Conservation (phyloP, 2,888 invertebrate species). For the Chalcis sispes region DNA sequence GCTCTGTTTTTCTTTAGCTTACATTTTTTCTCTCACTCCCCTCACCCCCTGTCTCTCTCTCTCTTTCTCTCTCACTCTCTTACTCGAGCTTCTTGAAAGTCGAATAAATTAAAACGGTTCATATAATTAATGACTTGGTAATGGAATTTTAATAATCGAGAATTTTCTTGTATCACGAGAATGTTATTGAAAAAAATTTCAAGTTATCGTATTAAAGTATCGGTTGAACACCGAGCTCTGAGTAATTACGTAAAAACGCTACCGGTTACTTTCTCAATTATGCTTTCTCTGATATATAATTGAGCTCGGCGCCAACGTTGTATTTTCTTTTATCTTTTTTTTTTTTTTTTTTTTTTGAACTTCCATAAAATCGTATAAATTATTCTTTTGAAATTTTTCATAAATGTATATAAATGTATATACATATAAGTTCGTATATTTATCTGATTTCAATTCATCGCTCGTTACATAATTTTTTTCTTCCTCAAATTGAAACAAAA, state of each 20-base stretch:
- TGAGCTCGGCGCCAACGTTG: no score
- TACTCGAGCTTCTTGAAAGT: background rate
- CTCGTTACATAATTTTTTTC: no score
- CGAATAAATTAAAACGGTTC: conserved; percentile 18
- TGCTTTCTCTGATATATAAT: conserved; percentile 2
- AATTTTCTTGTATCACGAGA: conserved; percentile 5
- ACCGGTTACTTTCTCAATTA: conserved; percentile 13
- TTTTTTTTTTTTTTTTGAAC: no score
- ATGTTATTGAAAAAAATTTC: background rate
- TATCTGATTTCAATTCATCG: no score
- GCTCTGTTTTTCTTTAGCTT: background rate
- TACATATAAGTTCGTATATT: no score
- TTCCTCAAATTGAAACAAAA: no score
- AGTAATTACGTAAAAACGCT: background rate
- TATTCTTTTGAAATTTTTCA: no score
- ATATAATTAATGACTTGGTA: conserved; percentile 24
- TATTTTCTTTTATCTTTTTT: no score
- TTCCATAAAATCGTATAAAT: no score
- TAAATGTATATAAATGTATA: no score
- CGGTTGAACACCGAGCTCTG: background rate
- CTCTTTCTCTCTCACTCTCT: background rate
- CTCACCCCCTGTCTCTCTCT: no score
- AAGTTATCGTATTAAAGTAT: background rate
- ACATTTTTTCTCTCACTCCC: no score
- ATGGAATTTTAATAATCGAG: conserved; percentile 36